Percentiles rank a stretch among this genome's conserved stretches.
Evolutionary conservation across 2,797 vertebrate species (phyloP).

Genomic region (Sphenodon punctatus): DNA sequence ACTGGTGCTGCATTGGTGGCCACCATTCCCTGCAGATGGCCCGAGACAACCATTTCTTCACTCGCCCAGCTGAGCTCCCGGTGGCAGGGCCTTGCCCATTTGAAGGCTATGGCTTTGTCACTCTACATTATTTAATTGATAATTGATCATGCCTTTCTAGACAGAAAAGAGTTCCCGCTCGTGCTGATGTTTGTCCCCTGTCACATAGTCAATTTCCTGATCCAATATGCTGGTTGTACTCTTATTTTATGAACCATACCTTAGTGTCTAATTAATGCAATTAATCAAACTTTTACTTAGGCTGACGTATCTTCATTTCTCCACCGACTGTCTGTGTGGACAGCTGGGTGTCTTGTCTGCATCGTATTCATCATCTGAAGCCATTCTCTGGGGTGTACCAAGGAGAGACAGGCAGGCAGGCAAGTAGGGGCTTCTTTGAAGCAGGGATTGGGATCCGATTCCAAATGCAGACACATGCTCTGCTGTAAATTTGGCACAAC

Average conservation of each 20-base stretch:
- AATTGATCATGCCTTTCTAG: slow-evolving; percentile 61
- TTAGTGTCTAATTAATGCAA: slow-evolving; percentile 77
- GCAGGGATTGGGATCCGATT: slow-evolving; percentile 9
- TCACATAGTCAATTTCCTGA: slow-evolving; percentile 70
- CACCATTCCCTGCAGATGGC: too few relatives aligned
- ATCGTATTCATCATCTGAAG: slow-evolving; percentile 54
- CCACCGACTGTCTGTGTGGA: slow-evolving; percentile 41
- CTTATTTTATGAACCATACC: slow-evolving; percentile 76
- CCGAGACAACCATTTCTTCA: accelerated
- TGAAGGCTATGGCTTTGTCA: slow-evolving; percentile 32
- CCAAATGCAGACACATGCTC: neutral
- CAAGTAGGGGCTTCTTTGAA: neutral
- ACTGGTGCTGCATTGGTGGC: too few relatives aligned
- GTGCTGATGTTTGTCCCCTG: slow-evolving; percentile 58
- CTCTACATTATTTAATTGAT: slow-evolving; percentile 61
- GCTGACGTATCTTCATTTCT: slow-evolving; percentile 68
- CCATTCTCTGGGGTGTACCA: slow-evolving; percentile 40
- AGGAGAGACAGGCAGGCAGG: neutral
- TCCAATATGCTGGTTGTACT: slow-evolving; percentile 65
- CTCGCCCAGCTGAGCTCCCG: accelerated
- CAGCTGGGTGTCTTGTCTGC: slow-evolving; percentile 61
- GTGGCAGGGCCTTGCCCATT: neutral
- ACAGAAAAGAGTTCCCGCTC: slow-evolving; percentile 45
- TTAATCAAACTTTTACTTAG: slow-evolving; percentile 76
- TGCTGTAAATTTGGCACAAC: neutral